Evolutionary conservation across 2,113 vertebrate species (phyloP).

Genomic region (Etheostoma spectabile): DNA sequence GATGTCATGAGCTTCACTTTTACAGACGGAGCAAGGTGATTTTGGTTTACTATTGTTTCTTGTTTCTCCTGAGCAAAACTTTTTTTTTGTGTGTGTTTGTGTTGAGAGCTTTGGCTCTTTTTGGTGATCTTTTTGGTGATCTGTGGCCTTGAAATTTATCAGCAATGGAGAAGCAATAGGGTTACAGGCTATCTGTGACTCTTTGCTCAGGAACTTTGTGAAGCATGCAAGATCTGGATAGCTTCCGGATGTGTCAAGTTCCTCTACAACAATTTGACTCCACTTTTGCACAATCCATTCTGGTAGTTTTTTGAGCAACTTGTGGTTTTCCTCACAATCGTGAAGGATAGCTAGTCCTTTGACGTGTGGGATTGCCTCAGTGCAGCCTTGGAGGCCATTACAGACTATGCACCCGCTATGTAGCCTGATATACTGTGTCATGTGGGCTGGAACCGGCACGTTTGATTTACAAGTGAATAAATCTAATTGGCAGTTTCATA

Average conservation of each 20-base stretch:
- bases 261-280: no score
- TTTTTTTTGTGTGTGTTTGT: background rate
- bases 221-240: constrained; percentile 35
- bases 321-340: constrained; percentile 46
- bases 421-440: no score
- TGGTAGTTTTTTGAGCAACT: constrained; percentile 47
- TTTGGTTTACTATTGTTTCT: background rate
- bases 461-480: no score
- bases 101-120: background rate
- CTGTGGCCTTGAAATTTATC: background rate
- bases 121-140: background rate
- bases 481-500: no score
- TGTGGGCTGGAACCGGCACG: no score
- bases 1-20: background rate
- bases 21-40: background rate
- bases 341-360: constrained; percentile 35
- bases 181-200: constrained; percentile 33
- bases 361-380: constrained; percentile 33
- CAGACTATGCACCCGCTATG: no score
- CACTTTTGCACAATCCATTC: no score
- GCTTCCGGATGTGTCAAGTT: constrained; percentile 27
- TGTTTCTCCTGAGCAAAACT: background rate
- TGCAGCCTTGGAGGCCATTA: no score
- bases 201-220: constrained; percentile 27
- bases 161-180: constrained; percentile 11